phyloP scores from a whole-genome alignment of 1,140 invertebrate species.

The Zaprionus inermis region DNA sequence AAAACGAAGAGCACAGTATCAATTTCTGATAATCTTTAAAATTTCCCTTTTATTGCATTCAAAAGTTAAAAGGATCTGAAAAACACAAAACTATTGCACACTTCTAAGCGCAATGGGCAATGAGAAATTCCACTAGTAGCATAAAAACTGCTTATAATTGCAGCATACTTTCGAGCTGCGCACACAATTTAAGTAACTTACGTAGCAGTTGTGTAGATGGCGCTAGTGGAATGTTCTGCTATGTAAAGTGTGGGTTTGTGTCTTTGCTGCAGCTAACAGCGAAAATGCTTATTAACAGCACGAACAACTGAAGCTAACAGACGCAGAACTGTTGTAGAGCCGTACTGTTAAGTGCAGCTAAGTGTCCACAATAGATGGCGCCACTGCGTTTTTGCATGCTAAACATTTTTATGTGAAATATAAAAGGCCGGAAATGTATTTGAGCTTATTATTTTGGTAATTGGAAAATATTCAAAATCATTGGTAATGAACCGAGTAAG shows the following conservation, averaged over 20 bases:
- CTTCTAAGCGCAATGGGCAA: neutral
- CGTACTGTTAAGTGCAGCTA: neutral
- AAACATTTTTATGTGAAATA: neutral
- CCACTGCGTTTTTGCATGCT: neutral
- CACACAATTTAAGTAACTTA: conserved; percentile 19
- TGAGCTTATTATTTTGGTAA: too few species aligned
- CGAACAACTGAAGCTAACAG: too few species aligned
- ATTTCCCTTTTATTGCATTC: neutral
- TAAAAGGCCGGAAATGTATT: too few species aligned
- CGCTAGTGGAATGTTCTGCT: conserved; percentile 4
- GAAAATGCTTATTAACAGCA: neutral
- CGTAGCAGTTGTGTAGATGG: conserved; percentile 3
- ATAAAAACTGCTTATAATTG: neutral
- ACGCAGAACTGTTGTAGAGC: too few species aligned
- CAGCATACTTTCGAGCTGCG: conserved; percentile 30
- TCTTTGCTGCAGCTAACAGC: neutral
- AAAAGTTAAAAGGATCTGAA: neutral
- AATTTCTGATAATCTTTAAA: neutral
- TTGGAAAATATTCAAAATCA: too few species aligned
- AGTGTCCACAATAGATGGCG: conserved; percentile 29
- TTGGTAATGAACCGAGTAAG: too few species aligned
- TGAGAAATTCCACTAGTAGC: too few species aligned
- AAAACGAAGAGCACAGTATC: neutral
- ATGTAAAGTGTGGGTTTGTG: neutral
- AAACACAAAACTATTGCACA: neutral